Base-by-base conservation (phyloP, 2,888 invertebrate species). In the Drosophila maculinotata region DNA sequence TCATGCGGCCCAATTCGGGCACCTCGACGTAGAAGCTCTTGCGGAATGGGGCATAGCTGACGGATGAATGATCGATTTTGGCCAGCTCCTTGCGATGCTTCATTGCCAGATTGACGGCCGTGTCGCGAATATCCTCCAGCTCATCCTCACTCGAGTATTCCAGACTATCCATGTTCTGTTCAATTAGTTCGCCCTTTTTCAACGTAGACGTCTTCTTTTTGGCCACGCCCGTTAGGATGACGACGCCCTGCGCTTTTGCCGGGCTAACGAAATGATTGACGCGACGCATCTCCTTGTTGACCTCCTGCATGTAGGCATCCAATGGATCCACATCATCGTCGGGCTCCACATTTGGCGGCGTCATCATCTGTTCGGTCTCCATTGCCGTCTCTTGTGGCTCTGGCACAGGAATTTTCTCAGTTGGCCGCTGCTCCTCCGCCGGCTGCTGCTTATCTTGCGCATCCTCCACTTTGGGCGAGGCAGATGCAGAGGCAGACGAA, bases 131-230 rank as follows among this genome's bases (percentile, higher is more conserved):
- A 89, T 98, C 98, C 90, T 98, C 98, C 3, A 97, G 95, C 88
- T 99, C 98, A 90, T 99, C 99, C 91, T 99, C 99, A 10, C 98
- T 98, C 0, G 98, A 98, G 92, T 99, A 99, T 92, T 98, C 99
- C 67, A 99, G 92, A 0, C 97, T 98, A 90, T 99, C 99, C 91
- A 98, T 98, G 92, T 99, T 99, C 90, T 98, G 99, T 91, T 99
- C 99, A 88, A 99, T 98, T n/a, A 99, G 92, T 92, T 99, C 99
- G 52, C 99, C 99, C 92, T 99, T 98, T 79, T 96, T 95, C 8
- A 76, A 67, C 78, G 95, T 95, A 28, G 94, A 93, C 70, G 94
- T 94, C 10, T 85, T 83, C 86, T 96, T 96, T 90, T 97, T 97
- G 0, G 97, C 96, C 4, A 96, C 95, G 5, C 97, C 97, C 0